phyloP scores from a whole-genome alignment of 2,797 vertebrate species.

The Leptodactylus fallax region DNA sequence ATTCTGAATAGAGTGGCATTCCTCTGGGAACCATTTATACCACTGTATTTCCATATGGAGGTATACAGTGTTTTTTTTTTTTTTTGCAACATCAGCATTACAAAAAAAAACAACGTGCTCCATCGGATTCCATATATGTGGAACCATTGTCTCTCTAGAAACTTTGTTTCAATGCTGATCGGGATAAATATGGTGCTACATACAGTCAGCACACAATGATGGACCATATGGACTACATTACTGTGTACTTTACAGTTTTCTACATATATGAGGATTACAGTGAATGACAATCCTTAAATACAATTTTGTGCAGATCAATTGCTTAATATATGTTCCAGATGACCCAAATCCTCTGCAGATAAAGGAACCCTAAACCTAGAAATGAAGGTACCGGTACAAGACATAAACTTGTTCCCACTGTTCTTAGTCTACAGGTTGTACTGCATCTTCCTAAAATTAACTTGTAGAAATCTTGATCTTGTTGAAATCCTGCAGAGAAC shows the following conservation, averaged over 20 bases:
- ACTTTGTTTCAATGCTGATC: not conserved
- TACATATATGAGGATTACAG: not conserved
- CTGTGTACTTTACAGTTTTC: not conserved
- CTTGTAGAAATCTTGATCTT: too few species aligned
- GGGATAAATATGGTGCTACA: not conserved
- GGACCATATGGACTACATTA: not conserved
- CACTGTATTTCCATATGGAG: not conserved
- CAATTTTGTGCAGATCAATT: not conserved
- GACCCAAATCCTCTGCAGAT: too few species aligned
- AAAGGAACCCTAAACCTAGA: too few species aligned
- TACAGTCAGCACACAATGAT: not conserved
- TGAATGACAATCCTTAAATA: not conserved
- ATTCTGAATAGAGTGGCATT: not conserved
- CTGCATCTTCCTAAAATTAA: too few species aligned
- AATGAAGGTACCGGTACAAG: not conserved
- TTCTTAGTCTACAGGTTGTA: too few species aligned
- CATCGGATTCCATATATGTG: not conserved
- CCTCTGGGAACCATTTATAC: not conserved
- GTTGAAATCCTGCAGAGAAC: too few species aligned
- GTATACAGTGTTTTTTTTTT: too few species aligned
- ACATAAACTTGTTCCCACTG: too few species aligned
- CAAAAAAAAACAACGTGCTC: too few species aligned
- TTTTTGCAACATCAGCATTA: too few species aligned
- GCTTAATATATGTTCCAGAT: not conserved
- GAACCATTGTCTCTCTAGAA: not conserved